Conservation (phyloP, 2,113 vertebrate species). For the Hemiscyllium ocellatum region DNA sequence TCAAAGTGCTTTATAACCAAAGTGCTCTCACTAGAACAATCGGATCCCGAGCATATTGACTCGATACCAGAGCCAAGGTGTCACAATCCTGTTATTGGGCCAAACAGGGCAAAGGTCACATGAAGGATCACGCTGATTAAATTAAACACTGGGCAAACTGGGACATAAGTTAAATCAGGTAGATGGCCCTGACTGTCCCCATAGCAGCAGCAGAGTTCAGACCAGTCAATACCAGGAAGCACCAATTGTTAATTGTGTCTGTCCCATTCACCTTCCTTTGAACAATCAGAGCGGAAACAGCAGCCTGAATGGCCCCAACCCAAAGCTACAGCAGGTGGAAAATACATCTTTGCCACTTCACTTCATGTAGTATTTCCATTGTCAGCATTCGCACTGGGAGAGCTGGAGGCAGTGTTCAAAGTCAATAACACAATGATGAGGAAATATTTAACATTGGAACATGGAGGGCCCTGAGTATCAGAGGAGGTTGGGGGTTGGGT, state of each 20-base stretch:
- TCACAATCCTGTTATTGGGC: background rate
- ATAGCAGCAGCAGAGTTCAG: background rate
- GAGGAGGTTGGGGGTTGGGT: background rate
- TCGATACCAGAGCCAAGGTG: background rate
- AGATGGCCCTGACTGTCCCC: too few species aligned
- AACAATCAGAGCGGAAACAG: background rate
- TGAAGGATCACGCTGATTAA: background rate
- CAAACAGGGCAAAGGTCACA: background rate
- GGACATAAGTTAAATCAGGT: background rate
- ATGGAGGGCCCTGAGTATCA: background rate
- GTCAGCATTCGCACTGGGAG: background rate
- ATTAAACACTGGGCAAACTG: background rate
- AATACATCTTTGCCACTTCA: background rate
- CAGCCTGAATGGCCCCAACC: background rate
- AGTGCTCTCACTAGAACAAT: background rate
- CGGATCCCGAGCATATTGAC: background rate
- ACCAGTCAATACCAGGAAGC: background rate
- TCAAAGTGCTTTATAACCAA: background rate
- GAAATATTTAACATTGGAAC: background rate
- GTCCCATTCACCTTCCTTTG: background rate
- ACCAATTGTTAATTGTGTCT: background rate
- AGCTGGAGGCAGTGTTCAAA: background rate
- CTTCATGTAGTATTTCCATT: constrained; percentile 9
- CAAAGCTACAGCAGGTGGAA: constrained; percentile 9
- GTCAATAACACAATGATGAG: background rate